Evolutionary conservation across 1,140 invertebrate genomes (phyloP).

Genomic region (Orussus abietinus): DNA sequence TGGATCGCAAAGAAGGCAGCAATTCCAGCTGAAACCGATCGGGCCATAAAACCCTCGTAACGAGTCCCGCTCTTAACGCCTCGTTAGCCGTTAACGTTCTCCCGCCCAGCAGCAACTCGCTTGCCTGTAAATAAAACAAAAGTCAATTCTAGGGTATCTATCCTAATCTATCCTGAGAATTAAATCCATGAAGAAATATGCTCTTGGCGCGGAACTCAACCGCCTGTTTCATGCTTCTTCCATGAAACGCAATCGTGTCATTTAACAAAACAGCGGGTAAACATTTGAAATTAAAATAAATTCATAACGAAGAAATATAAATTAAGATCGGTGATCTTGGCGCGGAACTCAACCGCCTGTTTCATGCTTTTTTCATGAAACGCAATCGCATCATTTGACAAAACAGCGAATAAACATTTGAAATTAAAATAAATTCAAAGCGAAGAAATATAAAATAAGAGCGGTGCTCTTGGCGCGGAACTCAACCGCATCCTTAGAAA

Average conservation of each 20-base stretch:
- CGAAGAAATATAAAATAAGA: no score
- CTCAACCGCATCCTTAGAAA: no score
- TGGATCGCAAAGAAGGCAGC: conserved; percentile 58
- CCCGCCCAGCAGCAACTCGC: conserved; percentile 66
- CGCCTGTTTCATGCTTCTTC: no score
- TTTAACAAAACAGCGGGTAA: not conserved
- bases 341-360: no score
- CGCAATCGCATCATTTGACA: no score
- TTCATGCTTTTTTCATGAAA: no score
- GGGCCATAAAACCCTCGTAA: conserved; percentile 69
- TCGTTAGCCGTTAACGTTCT: conserved; percentile 67
- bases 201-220: no score
- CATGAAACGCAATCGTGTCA: no score
- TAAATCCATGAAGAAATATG: no score
- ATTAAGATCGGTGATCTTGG: no score
- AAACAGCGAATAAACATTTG: not conserved
- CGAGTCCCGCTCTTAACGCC: conserved; percentile 65
- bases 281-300: conserved; percentile 2
- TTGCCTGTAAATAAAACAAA: conserved; percentile 55
- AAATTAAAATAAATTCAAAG: conserved; percentile 4
- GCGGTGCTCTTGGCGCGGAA: no score
- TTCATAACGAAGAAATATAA: conserved; percentile 8
- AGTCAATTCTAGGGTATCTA: not conserved
- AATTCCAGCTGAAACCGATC: conserved; percentile 66
- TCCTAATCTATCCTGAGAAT: no score